Base-by-base conservation (phyloP, 2,113 vertebrate species). In the Castor canadensis region DNA sequence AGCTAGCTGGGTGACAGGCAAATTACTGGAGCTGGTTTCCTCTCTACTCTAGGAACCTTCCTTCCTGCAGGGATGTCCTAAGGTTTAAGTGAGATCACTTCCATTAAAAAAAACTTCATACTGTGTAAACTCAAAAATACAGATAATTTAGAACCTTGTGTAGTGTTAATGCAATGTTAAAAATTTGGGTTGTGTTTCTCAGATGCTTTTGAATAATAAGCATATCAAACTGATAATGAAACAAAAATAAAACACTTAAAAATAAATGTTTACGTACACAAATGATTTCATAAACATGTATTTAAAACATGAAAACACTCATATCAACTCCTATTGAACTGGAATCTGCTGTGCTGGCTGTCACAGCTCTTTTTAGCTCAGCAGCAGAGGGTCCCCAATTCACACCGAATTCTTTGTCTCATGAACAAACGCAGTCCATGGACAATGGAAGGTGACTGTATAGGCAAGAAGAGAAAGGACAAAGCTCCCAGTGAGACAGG, bases 201-300 rank as follows among this genome's bases (percentile, higher is more conserved):
- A 73, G 79, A 84, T 67, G 32, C 52, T 28, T 77, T 81, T 80
- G 67, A 86, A 89, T 82, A 94, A 66, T 47, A 90, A 71, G 79
- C 81, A 86, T 40, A 93, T 35, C 60, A 58, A 88, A 82, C 47
- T 43, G 49, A 87, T 49, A 49, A 30, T n/a, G 28, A 81, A 67
- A 80, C 16, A 71, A 91, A 95, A 72, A 85, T 62, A 66, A 93
- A 88, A 45, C 1, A 7, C 49, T 62, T 80, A 24, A 40, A 64
- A 40, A 60, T 52, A 43, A n/a, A 32, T 47, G 16, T 73, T 92
- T 90, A 26, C 15, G 16, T 67, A 87, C 26, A 87, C 20, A 75
- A 80, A 58, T 40, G 84, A 85, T 58, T 86, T 95, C 81, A 49
- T 8, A 52, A 88, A 32, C 13, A 32, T 47, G 28, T 10, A 28